Conservation (phyloP, 1,140 invertebrate genomes). For the Anoplophora glabripennis region DNA sequence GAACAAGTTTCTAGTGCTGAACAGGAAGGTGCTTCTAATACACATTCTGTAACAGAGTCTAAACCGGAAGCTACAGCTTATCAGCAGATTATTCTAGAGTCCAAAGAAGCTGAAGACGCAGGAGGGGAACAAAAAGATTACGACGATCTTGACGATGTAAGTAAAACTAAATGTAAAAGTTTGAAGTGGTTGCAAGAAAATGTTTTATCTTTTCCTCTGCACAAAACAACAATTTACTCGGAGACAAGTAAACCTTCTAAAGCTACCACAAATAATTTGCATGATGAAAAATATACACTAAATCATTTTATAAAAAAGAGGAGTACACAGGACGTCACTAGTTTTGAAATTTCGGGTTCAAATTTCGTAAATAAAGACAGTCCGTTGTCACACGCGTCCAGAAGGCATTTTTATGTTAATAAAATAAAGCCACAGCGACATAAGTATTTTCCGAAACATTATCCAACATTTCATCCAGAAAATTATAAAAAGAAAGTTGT, state of each 20-base stretch:
- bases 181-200: no score
- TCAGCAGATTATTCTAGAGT: slow-evolving; percentile 2
- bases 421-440: no score
- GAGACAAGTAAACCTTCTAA: background rate
- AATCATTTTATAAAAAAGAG: no score
- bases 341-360: no score
- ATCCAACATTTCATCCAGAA: no score
- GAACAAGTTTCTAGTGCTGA: background rate
- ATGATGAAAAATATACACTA: no score
- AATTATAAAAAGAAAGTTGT: no score
- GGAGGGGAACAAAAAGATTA: background rate
- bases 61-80: background rate
- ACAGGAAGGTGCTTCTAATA: background rate
- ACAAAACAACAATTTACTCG: background rate
- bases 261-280: background rate
- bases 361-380: no score
- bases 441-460: no score
- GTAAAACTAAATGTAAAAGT: slow-evolving; percentile 8
- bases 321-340: no score
- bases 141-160: slow-evolving; percentile 5
- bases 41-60: background rate
- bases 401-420: no score
- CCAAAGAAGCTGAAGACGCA: background rate
- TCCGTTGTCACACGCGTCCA: no score
- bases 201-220: background rate